Conservation (phyloP, 2,797 vertebrate species). For the Mus spretus region DNA sequence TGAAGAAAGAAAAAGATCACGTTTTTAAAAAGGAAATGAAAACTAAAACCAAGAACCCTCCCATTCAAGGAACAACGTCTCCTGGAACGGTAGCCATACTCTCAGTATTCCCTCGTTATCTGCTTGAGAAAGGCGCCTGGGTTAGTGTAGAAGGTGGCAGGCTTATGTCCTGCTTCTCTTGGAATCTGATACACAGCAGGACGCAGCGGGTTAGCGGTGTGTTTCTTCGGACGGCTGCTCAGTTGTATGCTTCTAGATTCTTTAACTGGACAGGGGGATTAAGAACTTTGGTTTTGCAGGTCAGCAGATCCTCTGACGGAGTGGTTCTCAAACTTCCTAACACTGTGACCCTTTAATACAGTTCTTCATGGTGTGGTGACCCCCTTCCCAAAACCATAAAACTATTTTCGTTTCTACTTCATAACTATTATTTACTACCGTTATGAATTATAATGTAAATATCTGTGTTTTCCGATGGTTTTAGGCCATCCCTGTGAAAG, state of each 20-base stretch:
- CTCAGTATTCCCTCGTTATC: not conserved
- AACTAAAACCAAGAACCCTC: not conserved
- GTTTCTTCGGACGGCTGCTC: not conserved
- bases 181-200: not conserved
- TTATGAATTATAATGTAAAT: not conserved
- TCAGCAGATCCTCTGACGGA: not conserved
- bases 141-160: not conserved
- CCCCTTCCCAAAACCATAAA: not conserved
- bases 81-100: not conserved
- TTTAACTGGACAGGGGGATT: constrained; percentile 17
- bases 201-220: not conserved
- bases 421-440: not conserved
- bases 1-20: not conserved
- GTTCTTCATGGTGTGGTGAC: not conserved
- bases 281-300: constrained; percentile 12
- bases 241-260: not conserved
- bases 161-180: not conserved
- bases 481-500: not conserved
- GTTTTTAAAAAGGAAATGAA: constrained; percentile 39
- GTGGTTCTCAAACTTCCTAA: not conserved
- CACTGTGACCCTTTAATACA: not conserved
- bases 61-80: not conserved
- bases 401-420: not conserved
- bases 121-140: not conserved
- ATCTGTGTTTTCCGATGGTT: not conserved